phyloP scores from a whole-genome alignment of 2,888 invertebrate genomes.

The Tigriopus californicus region DNA sequence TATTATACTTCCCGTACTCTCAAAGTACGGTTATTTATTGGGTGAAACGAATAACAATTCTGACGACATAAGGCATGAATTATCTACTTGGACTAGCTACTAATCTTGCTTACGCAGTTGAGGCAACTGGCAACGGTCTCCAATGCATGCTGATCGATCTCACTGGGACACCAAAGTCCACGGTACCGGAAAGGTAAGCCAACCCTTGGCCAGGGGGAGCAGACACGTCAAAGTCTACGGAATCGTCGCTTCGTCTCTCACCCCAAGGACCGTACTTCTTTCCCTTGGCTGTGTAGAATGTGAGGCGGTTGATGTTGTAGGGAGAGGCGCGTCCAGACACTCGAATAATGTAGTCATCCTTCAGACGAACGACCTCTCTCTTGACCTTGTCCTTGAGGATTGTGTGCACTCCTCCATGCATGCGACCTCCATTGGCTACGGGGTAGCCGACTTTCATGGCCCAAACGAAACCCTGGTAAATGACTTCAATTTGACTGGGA shows the following conservation, averaged over 20 bases:
- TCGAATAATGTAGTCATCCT: slow-evolving; percentile 13
- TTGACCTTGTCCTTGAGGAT: slow-evolving; percentile 15
- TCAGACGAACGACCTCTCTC: slow-evolving; percentile 1
- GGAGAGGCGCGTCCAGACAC: slow-evolving; percentile 14
- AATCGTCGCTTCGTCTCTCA: slow-evolving; percentile 8
- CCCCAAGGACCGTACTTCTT: slow-evolving; percentile 14
- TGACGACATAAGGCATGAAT: too few relatives aligned
- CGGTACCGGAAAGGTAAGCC: slow-evolving; percentile 13
- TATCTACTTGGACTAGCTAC: too few relatives aligned
- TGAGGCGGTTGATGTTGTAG: slow-evolving; percentile 15
- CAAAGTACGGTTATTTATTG: too few relatives aligned
- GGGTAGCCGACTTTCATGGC: slow-evolving; percentile 10
- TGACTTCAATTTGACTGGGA: slow-evolving; percentile 8
- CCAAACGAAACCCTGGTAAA: slow-evolving; percentile 16
- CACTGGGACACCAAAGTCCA: slow-evolving; percentile 14
- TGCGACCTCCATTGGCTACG: background rate
- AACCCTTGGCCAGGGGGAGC: slow-evolving; percentile 10
- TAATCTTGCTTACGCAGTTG: too few relatives aligned
- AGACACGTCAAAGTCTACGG: slow-evolving; percentile 15
- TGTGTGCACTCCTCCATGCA: slow-evolving; percentile 9
- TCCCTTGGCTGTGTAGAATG: slow-evolving; percentile 13
- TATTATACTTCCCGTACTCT: too few relatives aligned
- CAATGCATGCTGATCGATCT: slow-evolving; percentile 14
- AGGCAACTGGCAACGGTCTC: background rate
- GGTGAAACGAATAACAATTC: too few relatives aligned